Conservation (phyloP, 2,888 invertebrate species). For the Muscina levida region DNA sequence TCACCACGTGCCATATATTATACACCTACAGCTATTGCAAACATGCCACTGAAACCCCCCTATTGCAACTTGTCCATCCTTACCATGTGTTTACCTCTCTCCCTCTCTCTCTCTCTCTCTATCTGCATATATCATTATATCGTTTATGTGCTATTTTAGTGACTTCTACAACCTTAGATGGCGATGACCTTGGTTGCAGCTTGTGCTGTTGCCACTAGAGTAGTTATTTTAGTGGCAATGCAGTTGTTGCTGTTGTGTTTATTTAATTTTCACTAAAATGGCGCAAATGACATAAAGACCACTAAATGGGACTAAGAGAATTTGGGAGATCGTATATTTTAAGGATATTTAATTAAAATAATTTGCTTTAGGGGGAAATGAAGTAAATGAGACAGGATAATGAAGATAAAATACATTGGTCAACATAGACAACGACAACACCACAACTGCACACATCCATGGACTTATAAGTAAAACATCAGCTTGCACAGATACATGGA, state of each 20-base stretch:
- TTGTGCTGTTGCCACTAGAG: neutral
- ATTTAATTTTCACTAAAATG: slow-evolving; percentile 30
- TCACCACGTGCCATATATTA: slow-evolving; percentile 10
- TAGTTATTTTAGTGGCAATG: neutral
- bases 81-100: neutral
- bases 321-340: slow-evolving; percentile 31
- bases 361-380: slow-evolving; percentile 27
- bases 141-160: slow-evolving; percentile 11
- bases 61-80: too few species aligned
- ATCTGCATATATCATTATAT: slow-evolving; percentile 20
- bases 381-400: slow-evolving; percentile 28
- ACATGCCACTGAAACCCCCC: too few species aligned
- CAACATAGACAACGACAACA: slow-evolving; percentile 23
- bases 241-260: neutral
- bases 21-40: neutral
- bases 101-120: neutral
- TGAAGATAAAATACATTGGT: slow-evolving; percentile 34
- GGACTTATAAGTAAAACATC: too few species aligned
- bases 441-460: neutral
- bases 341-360: slow-evolving; percentile 39
- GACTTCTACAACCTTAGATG: slow-evolving; percentile 6
- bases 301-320: slow-evolving; percentile 22
- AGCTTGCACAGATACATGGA: neutral
- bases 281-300: slow-evolving; percentile 31
- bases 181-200: slow-evolving; percentile 25